Evolutionary conservation across 2,797 vertebrate genomes (phyloP), one percentile per base, ranked within the genome.

Genomic region (Acomys russatus): DNA sequence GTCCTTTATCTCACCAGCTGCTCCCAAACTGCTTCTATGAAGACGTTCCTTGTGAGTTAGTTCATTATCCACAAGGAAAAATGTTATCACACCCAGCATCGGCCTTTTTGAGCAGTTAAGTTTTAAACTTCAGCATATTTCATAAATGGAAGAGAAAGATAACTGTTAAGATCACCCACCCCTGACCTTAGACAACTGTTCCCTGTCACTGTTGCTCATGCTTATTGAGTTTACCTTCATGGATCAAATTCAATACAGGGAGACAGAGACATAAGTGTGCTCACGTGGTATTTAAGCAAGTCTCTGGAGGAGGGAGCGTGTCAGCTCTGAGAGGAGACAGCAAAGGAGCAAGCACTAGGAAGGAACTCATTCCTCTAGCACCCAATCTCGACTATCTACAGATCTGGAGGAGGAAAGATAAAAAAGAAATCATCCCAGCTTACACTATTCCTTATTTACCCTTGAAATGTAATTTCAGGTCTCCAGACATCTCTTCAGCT

Each of bases 311-410:
- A 9, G 3, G 30, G 6, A 9, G 33, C 59, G 33, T 78, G 89
- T 91, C 8, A 28, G 38, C 51, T 73, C 22, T 4, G 7, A 84
- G 68, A 12, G 20, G 78, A 92, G 22, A 90, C 12, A 94, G 92
- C 68, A 56, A 91, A 82, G n/a, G 66, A 96, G 2, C 0, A 8
- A 93, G 66, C 1, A 2, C 7, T 25, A 49, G 83, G 71, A 91
- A 94, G 83, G 80, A 83, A 76, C 80, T 88, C 22, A 33, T 94
- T 96, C 93, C 91, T 95, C 94, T 73, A 79, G 78, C 35, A n/a
- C 61, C 80, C 84, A 51, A n/a, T 77, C 64, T 90, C 63, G 76
- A 80, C 35, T 87, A n/a, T 94, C 80, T 91, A 78, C 92, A 97
- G 95, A 68, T 15, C 10, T 25, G 64, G 38, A 8, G 30, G 2